Base-by-base conservation (phyloP, 2,797 vertebrate genomes). In the Anguilla marmorata region DNA sequence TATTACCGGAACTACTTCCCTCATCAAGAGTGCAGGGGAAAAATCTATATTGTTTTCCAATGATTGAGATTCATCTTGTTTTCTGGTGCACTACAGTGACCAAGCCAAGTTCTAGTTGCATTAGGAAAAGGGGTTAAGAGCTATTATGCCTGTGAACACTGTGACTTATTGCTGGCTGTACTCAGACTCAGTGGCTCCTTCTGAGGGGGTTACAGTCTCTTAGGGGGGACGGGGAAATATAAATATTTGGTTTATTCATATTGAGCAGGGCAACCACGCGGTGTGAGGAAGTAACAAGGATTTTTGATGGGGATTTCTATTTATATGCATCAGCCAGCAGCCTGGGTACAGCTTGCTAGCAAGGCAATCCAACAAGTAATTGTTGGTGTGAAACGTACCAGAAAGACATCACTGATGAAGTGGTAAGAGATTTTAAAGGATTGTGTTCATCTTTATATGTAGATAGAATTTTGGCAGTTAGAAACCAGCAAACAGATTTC, bases 241-340 rank as follows among this genome's bases (percentile, higher is more conserved):
- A 89, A 95, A 92, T 94, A 91, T 94, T 96, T 95, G 93, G 54
- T 94, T 95, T 94, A 94, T 95, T 96, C 95, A 92, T 94, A 93
- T 88, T 91, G 94, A 93, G 86, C 91, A 90, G 89, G 92, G 89
- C 93, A 90, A 54, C 80, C 90, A 83, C 91, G 92, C 82, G 91
- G 12, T 88, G 90, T 92, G 60, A 19, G 89, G 91, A 95, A 89
- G 80, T 93, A 92, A 92, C 19, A 88, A 90, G 50, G 88, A 86
- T 91, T 92, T 90, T 85, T 2, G n/a, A 87, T 90, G 88, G 0
- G 0, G 54, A 84, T 50, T 82, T 91, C 3, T 88, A 72, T 85
- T 92, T 87, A 89, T 92, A 84, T 89, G 45, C 60, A 86, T 60
- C 7, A 14, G 19, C 74, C 16, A 21, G 74, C 33, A 79, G 30